Evolutionary conservation across 2,113 vertebrate genomes (phyloP), one percentile per base, ranked within the genome.

Genomic region (Hipposideros armiger): DNA sequence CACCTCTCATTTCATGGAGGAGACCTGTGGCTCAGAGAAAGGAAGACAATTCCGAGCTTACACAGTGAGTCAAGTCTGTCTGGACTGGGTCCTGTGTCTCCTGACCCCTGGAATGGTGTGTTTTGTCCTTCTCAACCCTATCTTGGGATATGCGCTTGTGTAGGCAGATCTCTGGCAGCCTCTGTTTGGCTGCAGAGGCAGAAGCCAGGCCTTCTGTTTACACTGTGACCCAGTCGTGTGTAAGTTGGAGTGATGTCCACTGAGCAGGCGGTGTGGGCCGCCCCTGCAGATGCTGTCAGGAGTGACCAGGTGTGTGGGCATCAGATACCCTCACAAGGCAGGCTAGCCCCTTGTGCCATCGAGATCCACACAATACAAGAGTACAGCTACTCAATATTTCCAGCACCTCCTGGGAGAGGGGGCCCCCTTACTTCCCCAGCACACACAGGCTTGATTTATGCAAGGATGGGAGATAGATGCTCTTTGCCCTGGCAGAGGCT

Each of bases 171-270:
- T 50, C 85, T 70, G 60, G 60, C 28, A 78, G 56, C 80, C 52
- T 93, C 67, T 50, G 3, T 10, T n/a, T 30, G n/a, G 67, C 90
- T 70, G 7, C 50, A 87, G 81, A 92, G 78, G 73, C 30, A 42
- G 54, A 47, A 90, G 56, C 40, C 90, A 90, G 74, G 92, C 45
- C 67, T 95, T 92, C 36, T 94, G 73, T 60, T 85, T 60, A 30
- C 4, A 5, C 30, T 47, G 32, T 80, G 82, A 36, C 69, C 56
- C 69, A 13, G 11, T 19, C 0, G 3, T 5, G 11, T 73, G 42
- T 14, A 30, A 84, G 70, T 85, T 14, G 56, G 72, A 76, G 62
- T 62, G 91, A 36, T 11, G 54, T 15, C 56, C 8, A 0, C 36
- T 69, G 70, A 77, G 76, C 52, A 81, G 56, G 24, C 80, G 80